phyloP scores from a whole-genome alignment of 2,797 vertebrate species.

The Chanos chanos region DNA sequence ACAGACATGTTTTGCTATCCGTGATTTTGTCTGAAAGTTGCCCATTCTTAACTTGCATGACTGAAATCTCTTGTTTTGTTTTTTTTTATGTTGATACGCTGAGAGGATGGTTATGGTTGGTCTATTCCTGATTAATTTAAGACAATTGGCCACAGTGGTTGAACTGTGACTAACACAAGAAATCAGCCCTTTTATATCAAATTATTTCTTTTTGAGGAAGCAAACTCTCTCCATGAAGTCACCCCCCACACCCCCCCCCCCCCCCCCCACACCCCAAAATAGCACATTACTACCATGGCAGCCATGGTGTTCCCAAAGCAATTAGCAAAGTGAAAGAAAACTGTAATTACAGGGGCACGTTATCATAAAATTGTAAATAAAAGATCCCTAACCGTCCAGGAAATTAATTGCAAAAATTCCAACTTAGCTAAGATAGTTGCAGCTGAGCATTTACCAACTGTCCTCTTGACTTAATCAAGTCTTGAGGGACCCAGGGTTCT shows the following conservation, averaged over 20 bases:
- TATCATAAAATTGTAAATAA: conserved; percentile 55
- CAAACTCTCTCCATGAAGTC: conserved; percentile 38
- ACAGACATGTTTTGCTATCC: no score
- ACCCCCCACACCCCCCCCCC: no score
- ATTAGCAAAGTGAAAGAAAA: conserved; percentile 53
- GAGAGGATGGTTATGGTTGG: no score
- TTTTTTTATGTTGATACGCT: no score
- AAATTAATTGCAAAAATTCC: conserved; percentile 16
- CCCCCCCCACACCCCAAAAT: no score
- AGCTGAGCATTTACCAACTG: neutral
- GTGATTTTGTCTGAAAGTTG: no score
- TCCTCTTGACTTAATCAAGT: no score
- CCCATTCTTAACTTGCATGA: no score
- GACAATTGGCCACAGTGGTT: no score
- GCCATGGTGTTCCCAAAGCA: conserved; percentile 41
- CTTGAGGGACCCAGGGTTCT: neutral
- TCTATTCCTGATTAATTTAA: no score
- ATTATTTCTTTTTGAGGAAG: conserved; percentile 15
- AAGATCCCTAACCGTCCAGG: conserved; percentile 34
- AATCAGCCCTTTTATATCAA: neutral
- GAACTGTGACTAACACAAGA: conserved; percentile 31
- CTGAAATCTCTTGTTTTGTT: no score
- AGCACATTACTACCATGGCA: conserved; percentile 44
- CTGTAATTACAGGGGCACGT: conserved; percentile 57
- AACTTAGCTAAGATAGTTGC: neutral